These are phyloP conservation scores for Sarcophaga rosellei DNA, from an alignment of 2,888 invertebrate species.

Conservation along the genomic window DNA sequence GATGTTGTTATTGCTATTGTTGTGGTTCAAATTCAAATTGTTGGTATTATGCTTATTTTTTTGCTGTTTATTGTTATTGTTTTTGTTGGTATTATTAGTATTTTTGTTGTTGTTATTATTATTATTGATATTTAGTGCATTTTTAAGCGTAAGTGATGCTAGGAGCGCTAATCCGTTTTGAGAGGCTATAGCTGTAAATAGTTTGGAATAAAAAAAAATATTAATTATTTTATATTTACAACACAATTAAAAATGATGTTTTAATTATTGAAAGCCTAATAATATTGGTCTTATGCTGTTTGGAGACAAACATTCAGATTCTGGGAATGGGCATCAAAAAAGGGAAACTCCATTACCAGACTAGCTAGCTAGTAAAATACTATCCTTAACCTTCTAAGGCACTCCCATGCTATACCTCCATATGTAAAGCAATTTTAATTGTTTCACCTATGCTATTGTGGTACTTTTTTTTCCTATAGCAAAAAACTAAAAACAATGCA, in stretches of 20 bases:
- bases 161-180: slow-evolving; percentile 76
- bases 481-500: too few relatives aligned
- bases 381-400: too few relatives aligned
- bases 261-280: neutral
- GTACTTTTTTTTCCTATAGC: too few relatives aligned
- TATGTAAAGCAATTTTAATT: too few relatives aligned
- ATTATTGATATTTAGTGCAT: slow-evolving; percentile 76
- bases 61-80: slow-evolving; percentile 59
- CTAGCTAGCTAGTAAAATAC: too few relatives aligned
- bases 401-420: too few relatives aligned
- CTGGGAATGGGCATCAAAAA: too few relatives aligned
- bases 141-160: slow-evolving; percentile 76
- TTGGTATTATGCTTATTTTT: slow-evolving; percentile 60
- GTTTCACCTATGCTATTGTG: too few relatives aligned
- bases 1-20: slow-evolving; percentile 64
- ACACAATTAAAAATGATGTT: neutral
- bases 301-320: too few relatives aligned
- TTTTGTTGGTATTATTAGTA: slow-evolving; percentile 62
- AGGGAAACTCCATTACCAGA: too few relatives aligned
- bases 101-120: slow-evolving; percentile 69
- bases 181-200: slow-evolving; percentile 68
- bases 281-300: too few relatives aligned
- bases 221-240: neutral
- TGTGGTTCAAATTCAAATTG: slow-evolving; percentile 61
- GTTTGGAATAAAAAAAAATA: slow-evolving; percentile 37